A percentile compares a stretch with the other conserved stretches of the same genome.
Conservation (phyloP, 2,797 vertebrate species). For the Vultur gryphus region DNA sequence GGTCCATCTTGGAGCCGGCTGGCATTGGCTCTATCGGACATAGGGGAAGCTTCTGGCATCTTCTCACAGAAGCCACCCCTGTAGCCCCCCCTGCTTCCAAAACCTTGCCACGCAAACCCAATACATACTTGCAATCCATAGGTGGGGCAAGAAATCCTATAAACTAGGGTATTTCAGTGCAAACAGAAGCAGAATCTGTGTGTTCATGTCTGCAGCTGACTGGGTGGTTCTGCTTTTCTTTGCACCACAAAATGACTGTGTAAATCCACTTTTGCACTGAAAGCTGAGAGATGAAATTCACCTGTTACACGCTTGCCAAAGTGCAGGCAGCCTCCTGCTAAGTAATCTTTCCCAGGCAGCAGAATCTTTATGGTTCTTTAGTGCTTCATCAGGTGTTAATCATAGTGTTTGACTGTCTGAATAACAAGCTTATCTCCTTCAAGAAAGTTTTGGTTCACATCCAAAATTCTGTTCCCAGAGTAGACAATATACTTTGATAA, state of each 20-base stretch:
- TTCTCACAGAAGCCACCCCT: no score
- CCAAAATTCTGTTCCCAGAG: constrained; percentile 4
- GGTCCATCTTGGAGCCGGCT: no score
- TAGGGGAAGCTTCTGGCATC: no score
- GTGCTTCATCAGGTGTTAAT: constrained; percentile 50
- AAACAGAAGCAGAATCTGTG: neutral
- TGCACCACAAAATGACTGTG: neutral
- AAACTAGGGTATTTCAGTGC: neutral
- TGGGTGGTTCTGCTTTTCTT: neutral
- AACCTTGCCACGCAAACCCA: no score
- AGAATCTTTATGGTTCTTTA: constrained; percentile 37
- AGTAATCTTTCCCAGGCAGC: constrained; percentile 17
- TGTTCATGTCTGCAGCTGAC: neutral
- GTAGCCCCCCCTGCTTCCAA: no score
- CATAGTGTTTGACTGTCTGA: constrained; percentile 24
- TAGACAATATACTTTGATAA: constrained; percentile 26
- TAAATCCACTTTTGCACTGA: neutral
- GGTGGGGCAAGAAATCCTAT: neutral
- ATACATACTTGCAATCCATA: neutral
- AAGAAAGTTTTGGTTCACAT: constrained; percentile 31
- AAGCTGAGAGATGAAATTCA: neutral
- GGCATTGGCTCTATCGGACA: no score
- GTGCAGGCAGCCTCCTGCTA: neutral
- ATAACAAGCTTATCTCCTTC: constrained; percentile 30
- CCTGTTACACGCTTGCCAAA: neutral